Percentiles rank a stretch among this genome's conserved stretches.
phyloP scores from a whole-genome alignment of 2,888 invertebrate genomes.

The Eupithecia inturbata region DNA sequence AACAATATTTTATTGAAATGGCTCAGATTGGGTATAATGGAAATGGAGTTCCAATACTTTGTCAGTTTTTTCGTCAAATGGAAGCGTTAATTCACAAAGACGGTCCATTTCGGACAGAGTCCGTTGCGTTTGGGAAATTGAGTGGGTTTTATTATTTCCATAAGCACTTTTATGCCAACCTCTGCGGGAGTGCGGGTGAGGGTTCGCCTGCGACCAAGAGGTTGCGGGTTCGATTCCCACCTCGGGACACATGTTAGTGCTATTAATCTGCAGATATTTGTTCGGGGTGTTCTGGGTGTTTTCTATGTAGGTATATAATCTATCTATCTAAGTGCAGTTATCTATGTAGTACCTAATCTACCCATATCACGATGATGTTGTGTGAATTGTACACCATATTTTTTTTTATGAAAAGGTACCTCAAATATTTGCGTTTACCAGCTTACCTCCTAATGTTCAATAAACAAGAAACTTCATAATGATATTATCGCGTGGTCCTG shows the following conservation, averaged over 20 bases:
- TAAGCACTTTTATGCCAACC: not conserved
- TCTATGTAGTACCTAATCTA: no score
- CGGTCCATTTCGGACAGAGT: constrained; percentile 15
- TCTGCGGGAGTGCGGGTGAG: not conserved
- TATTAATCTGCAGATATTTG: not conserved
- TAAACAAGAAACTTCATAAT: not conserved
- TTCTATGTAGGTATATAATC: not conserved
- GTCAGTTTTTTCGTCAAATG: constrained; percentile 29
- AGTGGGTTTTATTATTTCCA: constrained; percentile 8
- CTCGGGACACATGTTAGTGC: not conserved
- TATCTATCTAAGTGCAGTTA: no score
- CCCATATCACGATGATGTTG: no score
- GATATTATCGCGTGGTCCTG: not conserved
- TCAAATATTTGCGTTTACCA: constrained; percentile 1
- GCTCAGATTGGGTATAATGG: constrained; percentile 28
- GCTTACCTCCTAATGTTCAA: not conserved
- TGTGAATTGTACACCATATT: not conserved
- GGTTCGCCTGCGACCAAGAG: not conserved
- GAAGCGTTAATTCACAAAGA: constrained; percentile 29
- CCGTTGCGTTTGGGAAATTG: constrained; percentile 13
- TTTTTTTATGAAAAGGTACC: not conserved
- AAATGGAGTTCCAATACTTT: constrained; percentile 26
- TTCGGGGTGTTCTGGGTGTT: not conserved
- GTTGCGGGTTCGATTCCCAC: not conserved
- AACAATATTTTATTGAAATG: constrained; percentile 37